Evolutionary conservation across 2,113 vertebrate genomes (phyloP).

Genomic region (Gallinago paraguaiae): DNA sequence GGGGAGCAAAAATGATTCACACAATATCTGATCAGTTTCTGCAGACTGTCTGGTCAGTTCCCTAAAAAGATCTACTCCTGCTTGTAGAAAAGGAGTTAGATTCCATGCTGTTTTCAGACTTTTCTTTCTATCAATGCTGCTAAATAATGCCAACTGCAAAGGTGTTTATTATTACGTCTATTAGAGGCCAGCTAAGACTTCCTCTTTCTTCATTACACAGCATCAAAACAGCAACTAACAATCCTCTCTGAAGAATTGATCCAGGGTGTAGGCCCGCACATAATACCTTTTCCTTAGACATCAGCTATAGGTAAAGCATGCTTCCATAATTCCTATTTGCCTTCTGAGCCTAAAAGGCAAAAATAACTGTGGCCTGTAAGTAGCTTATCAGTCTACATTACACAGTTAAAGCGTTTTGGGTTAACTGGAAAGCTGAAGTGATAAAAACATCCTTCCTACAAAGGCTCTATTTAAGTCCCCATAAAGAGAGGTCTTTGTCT

Average conservation of each 20-base stretch:
- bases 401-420: background rate
- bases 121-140: background rate
- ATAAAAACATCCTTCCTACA: constrained; percentile 28
- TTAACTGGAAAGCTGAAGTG: constrained; percentile 7
- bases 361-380: background rate
- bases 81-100: background rate
- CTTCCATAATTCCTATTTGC: fast-evolving
- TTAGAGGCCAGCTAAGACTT: background rate
- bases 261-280: background rate
- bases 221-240: background rate
- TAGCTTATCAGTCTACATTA: background rate
- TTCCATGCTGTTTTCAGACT: background rate
- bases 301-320: background rate
- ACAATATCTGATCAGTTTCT: background rate
- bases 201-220: background rate
- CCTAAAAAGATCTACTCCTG: background rate
- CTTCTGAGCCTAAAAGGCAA: background rate
- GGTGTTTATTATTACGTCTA: background rate
- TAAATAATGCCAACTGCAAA: background rate
- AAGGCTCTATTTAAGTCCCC: constrained; percentile 33
- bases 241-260: background rate
- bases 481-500: constrained; percentile 40
- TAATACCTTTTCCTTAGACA: background rate
- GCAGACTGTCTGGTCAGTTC: background rate
- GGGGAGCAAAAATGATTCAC: background rate